These are phyloP conservation scores for Datnioides undecimradiatus DNA, from an alignment of 2,113 vertebrate species.

Conservation along the genomic window DNA sequence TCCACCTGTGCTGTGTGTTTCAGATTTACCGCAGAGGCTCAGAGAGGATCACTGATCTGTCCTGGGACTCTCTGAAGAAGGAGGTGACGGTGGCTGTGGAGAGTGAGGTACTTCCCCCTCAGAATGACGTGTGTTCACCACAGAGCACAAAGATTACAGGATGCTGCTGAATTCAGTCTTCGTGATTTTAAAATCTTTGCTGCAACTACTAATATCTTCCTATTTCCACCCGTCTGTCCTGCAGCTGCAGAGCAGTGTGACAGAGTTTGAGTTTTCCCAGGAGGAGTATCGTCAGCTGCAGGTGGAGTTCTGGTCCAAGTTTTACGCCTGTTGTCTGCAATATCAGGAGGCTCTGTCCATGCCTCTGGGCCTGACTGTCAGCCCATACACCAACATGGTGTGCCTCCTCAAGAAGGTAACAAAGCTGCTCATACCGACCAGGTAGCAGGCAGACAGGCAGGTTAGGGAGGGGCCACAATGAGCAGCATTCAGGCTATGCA, in stretches of 20 bases:
- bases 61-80: slow-evolving; percentile 91
- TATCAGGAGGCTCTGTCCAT: slow-evolving; percentile 92
- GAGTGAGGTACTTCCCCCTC: slow-evolving; percentile 84
- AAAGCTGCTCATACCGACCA: not conserved
- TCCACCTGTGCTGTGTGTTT: not conserved
- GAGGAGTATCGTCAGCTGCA: slow-evolving; percentile 95
- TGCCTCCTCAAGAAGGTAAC: slow-evolving; percentile 93
- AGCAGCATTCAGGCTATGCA: too few species aligned
- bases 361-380: slow-evolving; percentile 90
- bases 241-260: slow-evolving; percentile 93
- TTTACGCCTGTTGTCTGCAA: slow-evolving; percentile 95
- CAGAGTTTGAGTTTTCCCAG: slow-evolving; percentile 92
- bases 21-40: slow-evolving; percentile 92
- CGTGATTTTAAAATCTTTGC: too few species aligned
- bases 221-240: not conserved
- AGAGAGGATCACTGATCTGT: slow-evolving; percentile 86
- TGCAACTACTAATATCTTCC: too few species aligned
- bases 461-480: too few species aligned
- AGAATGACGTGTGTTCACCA: too few species aligned
- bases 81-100: slow-evolving; percentile 94
- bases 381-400: slow-evolving; percentile 87
- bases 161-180: too few species aligned
- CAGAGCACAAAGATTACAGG: not conserved
- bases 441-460: not conserved
- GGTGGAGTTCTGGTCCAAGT: slow-evolving; percentile 96